Evolutionary conservation across 2,888 invertebrate genomes (phyloP).

Genomic region (Sinopyrophorus schimmeli): DNA sequence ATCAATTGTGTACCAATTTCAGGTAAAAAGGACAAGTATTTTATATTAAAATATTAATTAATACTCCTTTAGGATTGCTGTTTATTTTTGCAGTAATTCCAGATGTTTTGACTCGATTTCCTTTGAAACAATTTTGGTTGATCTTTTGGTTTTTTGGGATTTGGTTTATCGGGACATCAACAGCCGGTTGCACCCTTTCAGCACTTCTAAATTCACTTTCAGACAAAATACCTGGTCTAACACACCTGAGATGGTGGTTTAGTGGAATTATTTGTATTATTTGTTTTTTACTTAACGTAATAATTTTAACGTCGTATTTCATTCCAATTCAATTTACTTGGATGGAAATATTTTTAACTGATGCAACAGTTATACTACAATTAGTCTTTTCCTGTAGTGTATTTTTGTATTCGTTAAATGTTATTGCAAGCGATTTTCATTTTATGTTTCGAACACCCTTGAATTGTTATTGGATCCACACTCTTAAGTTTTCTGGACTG

Average conservation of each 20-base stretch:
- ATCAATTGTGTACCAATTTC: constrained; percentile 3
- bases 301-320: constrained; percentile 7
- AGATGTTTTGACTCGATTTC: constrained; percentile 7
- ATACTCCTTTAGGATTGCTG: background rate
- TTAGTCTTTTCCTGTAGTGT: constrained; percentile 4
- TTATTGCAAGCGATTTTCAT: constrained; percentile 10
- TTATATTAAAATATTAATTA: too few species aligned
- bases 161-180: constrained; percentile 6
- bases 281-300: constrained; percentile 6
- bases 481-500: constrained; percentile 2
- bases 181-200: background rate
- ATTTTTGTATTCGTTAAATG: constrained; percentile 8
- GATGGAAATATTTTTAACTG: background rate
- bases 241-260: background rate
- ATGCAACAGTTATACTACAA: background rate
- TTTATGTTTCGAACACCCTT: constrained; percentile 10
- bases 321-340: too few species aligned
- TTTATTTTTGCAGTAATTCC: constrained; percentile 13
- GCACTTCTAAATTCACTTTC: constrained; percentile 7
- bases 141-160: constrained; percentile 10
- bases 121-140: background rate
- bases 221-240: constrained; percentile 6
- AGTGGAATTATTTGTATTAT: constrained; percentile 5
- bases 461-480: constrained; percentile 3
- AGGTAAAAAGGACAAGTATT: background rate